Evolutionary conservation across 2,113 vertebrate genomes (phyloP), one percentile per base, ranked within the genome.

Genomic region (Mobula hypostoma): DNA sequence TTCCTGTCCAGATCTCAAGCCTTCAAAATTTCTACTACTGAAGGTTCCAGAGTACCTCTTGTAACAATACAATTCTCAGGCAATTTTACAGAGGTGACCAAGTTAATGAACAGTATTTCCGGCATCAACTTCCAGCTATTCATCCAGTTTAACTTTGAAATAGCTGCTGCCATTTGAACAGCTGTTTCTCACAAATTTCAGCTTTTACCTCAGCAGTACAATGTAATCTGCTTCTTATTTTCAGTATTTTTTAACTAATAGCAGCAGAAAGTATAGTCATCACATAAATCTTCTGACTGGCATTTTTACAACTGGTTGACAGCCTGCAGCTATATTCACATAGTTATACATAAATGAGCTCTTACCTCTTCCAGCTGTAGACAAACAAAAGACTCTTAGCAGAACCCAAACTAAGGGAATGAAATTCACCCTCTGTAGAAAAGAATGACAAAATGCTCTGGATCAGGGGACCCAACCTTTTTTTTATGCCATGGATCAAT

Each of bases 231-330:
- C 24, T 58, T 7, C 29, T 63, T 88, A 17, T 17, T 88, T 58
- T 87, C 58, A 12, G 14, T 88, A 63, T 63, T 88, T 88, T 58
- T 15, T 17, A n/a, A 88, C 56, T 88, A 63, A 63, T 88, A 66
- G 27, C 58, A 5, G 58, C 27, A 29, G 58, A 58, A 88, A 63
- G 27, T 63, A 63, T n/a, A 88, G 12, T 88, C 58, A 63, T 88
- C 56, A 27, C 85, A 88, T 29, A 88, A 88, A 88, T 88, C 29
- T 29, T 88, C 29, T 29, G 24, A n/a, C 17, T 56, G 61, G 24
- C 29, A 88, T 63, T 88, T 88, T 88, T 88, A 88, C 58, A 61
- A 88, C 3, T 88, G 85, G 58, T 88, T 88, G 85, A 88, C 29
- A 12, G 61, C 58, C 82, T 85, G 82, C 48, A 29, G 48, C 82